A percentile compares a stretch with the other conserved stretches of the same genome.
These are phyloP conservation scores for Desoria tigrina DNA, from an alignment of 2,888 invertebrate genomes.

Conservation along the genomic window DNA sequence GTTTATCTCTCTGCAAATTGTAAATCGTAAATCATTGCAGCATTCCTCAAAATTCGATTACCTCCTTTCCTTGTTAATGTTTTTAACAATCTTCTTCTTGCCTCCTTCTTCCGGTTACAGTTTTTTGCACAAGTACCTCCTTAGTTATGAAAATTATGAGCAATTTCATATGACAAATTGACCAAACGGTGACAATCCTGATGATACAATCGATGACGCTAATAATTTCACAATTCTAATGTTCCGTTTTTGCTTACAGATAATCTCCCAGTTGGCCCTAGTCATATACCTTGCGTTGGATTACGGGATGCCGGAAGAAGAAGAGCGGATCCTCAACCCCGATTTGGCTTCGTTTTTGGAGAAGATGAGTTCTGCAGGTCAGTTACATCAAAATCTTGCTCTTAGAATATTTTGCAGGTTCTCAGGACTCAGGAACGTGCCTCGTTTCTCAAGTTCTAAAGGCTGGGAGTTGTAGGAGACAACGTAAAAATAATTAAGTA, in stretches of 20 bases:
- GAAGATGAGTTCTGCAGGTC: conserved; percentile 76
- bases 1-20: too few relatives aligned
- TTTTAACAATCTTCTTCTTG: too few relatives aligned
- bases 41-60: too few relatives aligned
- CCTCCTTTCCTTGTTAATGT: too few relatives aligned
- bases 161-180: background rate
- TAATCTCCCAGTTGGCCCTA: conserved; percentile 76
- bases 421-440: too few relatives aligned
- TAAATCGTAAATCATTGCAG: too few relatives aligned
- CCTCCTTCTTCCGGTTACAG: too few relatives aligned
- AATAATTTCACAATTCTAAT: conserved; percentile 3
- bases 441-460: too few relatives aligned
- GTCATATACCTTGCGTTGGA: conserved; percentile 87
- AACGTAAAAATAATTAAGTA: too few relatives aligned
- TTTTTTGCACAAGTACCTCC: too few relatives aligned
- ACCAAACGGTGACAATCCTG: background rate
- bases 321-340: conserved; percentile 81
- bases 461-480: too few relatives aligned
- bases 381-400: conserved; percentile 54
- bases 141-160: background rate
- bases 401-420: too few relatives aligned
- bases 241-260: conserved; percentile 61
- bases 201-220: background rate
- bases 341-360: conserved; percentile 83
- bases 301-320: conserved; percentile 79